Base-by-base conservation (phyloP, 2,797 vertebrate species). In the Spheniscus humboldti region DNA sequence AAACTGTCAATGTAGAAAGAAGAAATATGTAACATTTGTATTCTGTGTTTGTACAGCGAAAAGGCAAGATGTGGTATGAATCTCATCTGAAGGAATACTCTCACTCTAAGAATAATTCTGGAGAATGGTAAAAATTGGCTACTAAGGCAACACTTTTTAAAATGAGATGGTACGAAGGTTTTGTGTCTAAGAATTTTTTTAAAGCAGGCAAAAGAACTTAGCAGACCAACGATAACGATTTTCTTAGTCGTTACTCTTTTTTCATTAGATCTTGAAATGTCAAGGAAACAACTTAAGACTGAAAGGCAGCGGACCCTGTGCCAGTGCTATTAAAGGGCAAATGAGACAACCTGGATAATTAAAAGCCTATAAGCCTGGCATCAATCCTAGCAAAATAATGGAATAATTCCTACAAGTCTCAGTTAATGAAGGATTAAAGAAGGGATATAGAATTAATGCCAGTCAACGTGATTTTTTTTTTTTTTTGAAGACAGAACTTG, bases 331-430 rank as follows among this genome's bases (percentile, higher is more conserved):
- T 50, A 84, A 90, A 90, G 62, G 79, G 33, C 63, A 94, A 85
- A 95, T 15, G 63, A 90, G 47, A 88, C 73, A 93, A 84, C 55
- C 76, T 88, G 90, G 53, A 48, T 79, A 94, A 95, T 76, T 92
- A 84, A 66, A 81, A 90, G 66, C 76, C 66, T 83, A 4, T 13
- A 75, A 73, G 25, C 35, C 39, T 84, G 66, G 72, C 50, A 92
- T 59, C 62, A 52, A 17, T 73, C 39, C 66, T 56, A 66, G 87
- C 10, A 66, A 90, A 95, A 90, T 27, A 95, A 91, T 41, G 62
- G 76, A 81, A 82, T 60, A 37, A 55, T 73, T 94, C 66, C 85
- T 95, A 7, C 69, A 82, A 45, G 69, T 45, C 43, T 63, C 73
- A 69, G 35, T 69, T 88, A 91, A 72, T 30, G 62, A 91, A 86